These are phyloP conservation scores for Laticauda laticaudata DNA, from an alignment of 2,113 vertebrate genomes.

Conservation along the genomic window DNA sequence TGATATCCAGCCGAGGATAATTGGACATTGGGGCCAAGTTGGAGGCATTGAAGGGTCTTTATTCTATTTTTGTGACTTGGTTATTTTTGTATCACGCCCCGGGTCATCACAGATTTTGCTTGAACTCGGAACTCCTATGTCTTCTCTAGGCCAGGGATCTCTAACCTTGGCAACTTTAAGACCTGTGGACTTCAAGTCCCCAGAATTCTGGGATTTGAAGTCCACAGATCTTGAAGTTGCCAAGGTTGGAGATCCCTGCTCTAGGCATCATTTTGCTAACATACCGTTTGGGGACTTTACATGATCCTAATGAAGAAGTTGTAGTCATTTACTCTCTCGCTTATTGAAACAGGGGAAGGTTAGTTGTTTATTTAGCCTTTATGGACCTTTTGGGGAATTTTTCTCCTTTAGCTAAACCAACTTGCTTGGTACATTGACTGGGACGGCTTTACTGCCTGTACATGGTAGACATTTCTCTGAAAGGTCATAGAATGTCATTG, in stretches of 20 bases:
- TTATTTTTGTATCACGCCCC: no score
- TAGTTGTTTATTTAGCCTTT: no score
- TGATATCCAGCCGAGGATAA: no score
- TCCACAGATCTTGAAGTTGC: no score
- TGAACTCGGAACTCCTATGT: not conserved
- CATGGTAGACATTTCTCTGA: not conserved
- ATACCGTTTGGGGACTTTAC: not conserved
- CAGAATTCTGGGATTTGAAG: no score
- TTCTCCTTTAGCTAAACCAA: not conserved
- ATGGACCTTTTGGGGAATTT: not conserved
- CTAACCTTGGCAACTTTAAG: no score
- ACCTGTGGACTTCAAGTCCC: no score
- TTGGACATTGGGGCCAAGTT: no score
- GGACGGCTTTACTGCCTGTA: not conserved
- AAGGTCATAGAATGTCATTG: fast-evolving
- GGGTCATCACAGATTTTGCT: not conserved
- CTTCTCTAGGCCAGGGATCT: not conserved
- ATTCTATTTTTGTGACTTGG: no score
- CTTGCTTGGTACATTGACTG: not conserved
- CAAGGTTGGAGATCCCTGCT: no score
- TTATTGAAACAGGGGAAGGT: not conserved
- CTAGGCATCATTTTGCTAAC: not conserved
- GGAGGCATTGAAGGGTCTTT: no score
- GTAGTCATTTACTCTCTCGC: not conserved
- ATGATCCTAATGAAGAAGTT: not conserved